Base-by-base conservation (phyloP, 2,888 invertebrate genomes). In the Linnaemya tessellans region DNA sequence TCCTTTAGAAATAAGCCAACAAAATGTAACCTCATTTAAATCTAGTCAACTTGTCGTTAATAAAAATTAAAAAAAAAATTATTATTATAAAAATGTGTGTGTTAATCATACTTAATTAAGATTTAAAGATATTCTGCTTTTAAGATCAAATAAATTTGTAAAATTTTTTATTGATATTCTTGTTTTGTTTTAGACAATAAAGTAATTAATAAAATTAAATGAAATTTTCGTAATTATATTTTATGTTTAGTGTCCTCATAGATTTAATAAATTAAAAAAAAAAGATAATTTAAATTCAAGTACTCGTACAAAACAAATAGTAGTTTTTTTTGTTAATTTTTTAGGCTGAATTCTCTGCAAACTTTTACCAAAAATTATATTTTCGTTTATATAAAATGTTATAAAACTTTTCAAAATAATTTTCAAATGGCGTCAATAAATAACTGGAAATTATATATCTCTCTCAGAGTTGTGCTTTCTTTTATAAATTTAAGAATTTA, bases 401-500 rank as follows among this genome's bases (percentile, higher is more conserved):
- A 30, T 30, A 30, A 62, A 51, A 35, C 5, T 43, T 18, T 60
- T 54, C 15, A 43, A 20, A 35, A 15, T 30, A 62, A 20, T 1
- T 41, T n/a, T 35, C 18, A 54, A 54, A 35, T 41, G 25, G 22
- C 51, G 25, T 54, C 30, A 54, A 64, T 41, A 41, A 75, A 46
- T 46, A 9, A 38, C 20, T 54, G 22, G 20, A 30, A 5, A 78
- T 10, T 20, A 70, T 7, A 3, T 46, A 58, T 74, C 43, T 77
- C 68, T 68, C 70, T 41, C 75, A 82, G 81, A 56, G 75, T 75
- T 82, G 81, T 77, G 81, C 75, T 77, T 82, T 73, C n/a, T n/a
- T 68, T 25, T 13, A 75, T 70, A 46, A 77, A 25, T 46, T 38
- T 64, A 81, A 75, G 46, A 81, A 81, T 64, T 81, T 80, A 80